Conservation (phyloP, 2,797 vertebrate species). For the Eospalax fontanierii region DNA sequence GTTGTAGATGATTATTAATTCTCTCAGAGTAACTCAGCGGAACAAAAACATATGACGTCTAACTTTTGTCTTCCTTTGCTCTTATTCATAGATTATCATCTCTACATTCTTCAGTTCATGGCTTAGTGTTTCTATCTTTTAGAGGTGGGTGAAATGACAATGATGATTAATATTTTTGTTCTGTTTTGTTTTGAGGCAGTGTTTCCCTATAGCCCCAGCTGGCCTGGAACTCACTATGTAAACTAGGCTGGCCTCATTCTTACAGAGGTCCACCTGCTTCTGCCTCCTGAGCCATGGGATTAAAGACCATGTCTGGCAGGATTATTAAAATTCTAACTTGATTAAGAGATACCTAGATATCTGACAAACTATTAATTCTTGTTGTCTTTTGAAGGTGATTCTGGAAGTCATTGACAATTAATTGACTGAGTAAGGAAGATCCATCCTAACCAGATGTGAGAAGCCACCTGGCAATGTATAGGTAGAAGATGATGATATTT, state of each 20-base stretch:
- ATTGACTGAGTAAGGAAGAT: not conserved
- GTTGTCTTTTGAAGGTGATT: not conserved
- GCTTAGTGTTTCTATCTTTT: not conserved
- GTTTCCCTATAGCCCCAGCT: no score
- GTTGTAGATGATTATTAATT: not conserved
- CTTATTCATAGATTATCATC: not conserved
- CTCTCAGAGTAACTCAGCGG: not conserved
- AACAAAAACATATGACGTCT: not conserved
- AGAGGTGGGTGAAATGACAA: not conserved
- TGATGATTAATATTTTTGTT: not conserved
- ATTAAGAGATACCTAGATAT: not conserved
- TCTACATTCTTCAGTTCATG: not conserved
- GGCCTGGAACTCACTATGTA: no score
- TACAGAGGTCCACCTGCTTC: no score
- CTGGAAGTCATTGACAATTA: not conserved
- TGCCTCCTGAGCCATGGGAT: no score
- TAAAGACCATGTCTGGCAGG: no score
- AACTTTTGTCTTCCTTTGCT: constrained; percentile 12
- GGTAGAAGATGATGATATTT: not conserved
- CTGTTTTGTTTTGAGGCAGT: no score
- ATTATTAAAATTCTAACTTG: no score
- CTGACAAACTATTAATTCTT: not conserved
- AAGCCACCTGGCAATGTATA: not conserved
- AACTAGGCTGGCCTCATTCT: no score
- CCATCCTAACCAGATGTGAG: not conserved